Conservation (phyloP, 1,140 invertebrate genomes). For the Drosophila chauvacae region DNA sequence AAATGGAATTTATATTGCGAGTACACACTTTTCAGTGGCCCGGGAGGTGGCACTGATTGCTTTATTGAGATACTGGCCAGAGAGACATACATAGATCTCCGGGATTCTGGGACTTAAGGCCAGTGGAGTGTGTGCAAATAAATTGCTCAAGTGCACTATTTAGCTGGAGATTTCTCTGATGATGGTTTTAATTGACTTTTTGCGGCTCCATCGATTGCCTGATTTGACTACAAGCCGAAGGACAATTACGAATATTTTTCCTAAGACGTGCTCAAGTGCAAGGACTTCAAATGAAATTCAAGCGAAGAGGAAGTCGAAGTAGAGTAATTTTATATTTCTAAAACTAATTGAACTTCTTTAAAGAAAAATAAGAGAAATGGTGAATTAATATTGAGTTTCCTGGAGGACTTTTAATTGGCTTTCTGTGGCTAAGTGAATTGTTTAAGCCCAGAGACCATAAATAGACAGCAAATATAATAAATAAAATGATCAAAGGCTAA, state of each 20-base stretch:
- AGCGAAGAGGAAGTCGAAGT: not conserved
- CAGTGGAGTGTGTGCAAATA: conserved; percentile 5
- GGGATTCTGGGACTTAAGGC: conserved; percentile 15
- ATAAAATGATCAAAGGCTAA: not conserved
- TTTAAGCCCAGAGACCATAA: no score
- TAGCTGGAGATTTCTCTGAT: not conserved
- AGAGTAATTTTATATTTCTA: not conserved
- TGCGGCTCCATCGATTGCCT: conserved; percentile 27
- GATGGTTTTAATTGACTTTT: conserved; percentile 43
- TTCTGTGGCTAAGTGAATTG: not conserved
- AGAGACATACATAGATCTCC: conserved; percentile 27
- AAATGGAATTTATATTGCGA: conserved; percentile 55
- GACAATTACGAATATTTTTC: not conserved
- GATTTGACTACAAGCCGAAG: conserved; percentile 5
- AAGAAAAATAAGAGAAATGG: not conserved
- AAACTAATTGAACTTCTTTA: not conserved
- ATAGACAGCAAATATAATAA: not conserved
- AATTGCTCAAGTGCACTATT: conserved; percentile 23
- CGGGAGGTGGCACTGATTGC: conserved; percentile 57
- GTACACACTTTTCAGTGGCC: conserved; percentile 33
- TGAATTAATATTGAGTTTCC: not conserved
- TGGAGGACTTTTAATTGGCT: not conserved
- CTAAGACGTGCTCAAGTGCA: not conserved
- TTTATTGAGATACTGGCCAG: conserved; percentile 50
- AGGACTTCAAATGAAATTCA: not conserved